These are phyloP conservation scores for Microctenopoma steveboyesi DNA, from an alignment of 2,797 vertebrate genomes.

Conservation along the genomic window DNA sequence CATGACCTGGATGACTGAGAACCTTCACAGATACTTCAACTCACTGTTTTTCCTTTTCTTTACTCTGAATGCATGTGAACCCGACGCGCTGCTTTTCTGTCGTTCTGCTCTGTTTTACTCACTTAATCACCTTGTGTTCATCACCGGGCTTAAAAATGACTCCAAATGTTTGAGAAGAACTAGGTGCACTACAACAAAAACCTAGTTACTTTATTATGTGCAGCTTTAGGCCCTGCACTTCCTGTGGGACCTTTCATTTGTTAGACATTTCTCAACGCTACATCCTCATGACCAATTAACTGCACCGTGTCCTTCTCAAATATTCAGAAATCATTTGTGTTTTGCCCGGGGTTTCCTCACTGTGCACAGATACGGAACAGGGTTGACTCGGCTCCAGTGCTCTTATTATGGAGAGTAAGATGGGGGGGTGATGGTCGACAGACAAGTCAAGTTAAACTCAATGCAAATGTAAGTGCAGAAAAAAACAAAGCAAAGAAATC, in stretches of 20 bases:
- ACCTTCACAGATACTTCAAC: not conserved
- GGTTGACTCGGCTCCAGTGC: slow-evolving; percentile 60
- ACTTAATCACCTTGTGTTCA: slow-evolving; percentile 67
- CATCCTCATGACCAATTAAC: not conserved
- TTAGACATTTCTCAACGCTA: not conserved
- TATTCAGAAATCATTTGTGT: slow-evolving; percentile 44
- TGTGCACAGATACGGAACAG: slow-evolving; percentile 55
- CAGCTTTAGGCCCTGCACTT: not conserved
- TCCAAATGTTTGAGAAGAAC: slow-evolving; percentile 47
- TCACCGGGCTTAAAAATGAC: slow-evolving; percentile 56
- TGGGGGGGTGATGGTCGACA: slow-evolving; percentile 32
- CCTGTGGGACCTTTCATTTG: not conserved
- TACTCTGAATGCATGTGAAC: slow-evolving; percentile 86
- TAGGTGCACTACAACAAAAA: slow-evolving; percentile 2
- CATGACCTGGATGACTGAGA: no score
- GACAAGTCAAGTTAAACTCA: slow-evolving; percentile 59
- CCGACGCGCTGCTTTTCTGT: slow-evolving; percentile 74
- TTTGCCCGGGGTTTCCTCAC: slow-evolving; percentile 21
- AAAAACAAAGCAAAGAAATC: slow-evolving; percentile 7
- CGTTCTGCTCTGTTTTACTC: slow-evolving; percentile 68
- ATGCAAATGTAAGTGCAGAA: slow-evolving; percentile 61
- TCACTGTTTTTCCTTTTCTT: slow-evolving; percentile 46
- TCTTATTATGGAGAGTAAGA: slow-evolving; percentile 9
- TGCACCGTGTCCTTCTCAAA: slow-evolving; percentile 34
- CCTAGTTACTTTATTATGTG: not conserved